These are phyloP conservation scores for Enoplosus armatus DNA, from an alignment of 2,797 vertebrate species.

Conservation along the genomic window DNA sequence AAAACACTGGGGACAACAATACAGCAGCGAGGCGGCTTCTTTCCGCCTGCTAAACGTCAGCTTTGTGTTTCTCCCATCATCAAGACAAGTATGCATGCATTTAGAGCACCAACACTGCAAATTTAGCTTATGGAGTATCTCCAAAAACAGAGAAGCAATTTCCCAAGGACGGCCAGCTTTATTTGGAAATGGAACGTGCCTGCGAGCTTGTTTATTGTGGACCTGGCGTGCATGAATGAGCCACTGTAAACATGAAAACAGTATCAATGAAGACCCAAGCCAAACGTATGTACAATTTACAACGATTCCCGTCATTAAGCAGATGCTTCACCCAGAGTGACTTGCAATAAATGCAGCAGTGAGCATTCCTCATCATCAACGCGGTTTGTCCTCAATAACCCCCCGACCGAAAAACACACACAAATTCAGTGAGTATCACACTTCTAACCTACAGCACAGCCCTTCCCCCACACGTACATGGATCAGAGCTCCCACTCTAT, in stretches of 20 bases:
- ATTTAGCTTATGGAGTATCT: constrained; percentile 26
- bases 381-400: constrained; percentile 41
- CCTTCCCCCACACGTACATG: constrained; percentile 59
- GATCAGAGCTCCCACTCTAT: constrained; percentile 70
- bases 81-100: constrained; percentile 18
- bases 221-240: constrained; percentile 28
- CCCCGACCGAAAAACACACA: constrained; percentile 8
- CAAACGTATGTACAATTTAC: constrained; percentile 12
- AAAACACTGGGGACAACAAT: constrained; percentile 23
- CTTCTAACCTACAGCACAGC: constrained; percentile 43
- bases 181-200: constrained; percentile 18
- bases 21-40: constrained; percentile 12
- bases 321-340: not conserved
- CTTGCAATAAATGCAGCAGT: not conserved
- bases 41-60: constrained; percentile 2
- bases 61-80: constrained; percentile 36
- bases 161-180: constrained; percentile 27
- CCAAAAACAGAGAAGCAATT: constrained; percentile 39
- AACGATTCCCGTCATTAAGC: constrained; percentile 14
- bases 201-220: constrained; percentile 42
- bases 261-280: constrained; percentile 19
- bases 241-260: constrained; percentile 23
- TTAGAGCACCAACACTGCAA: constrained; percentile 17
- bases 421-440: constrained; percentile 30
- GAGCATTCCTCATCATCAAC: constrained; percentile 15